phyloP scores from a whole-genome alignment of 2,797 vertebrate species.

The Arnoldichthys spilopterus region DNA sequence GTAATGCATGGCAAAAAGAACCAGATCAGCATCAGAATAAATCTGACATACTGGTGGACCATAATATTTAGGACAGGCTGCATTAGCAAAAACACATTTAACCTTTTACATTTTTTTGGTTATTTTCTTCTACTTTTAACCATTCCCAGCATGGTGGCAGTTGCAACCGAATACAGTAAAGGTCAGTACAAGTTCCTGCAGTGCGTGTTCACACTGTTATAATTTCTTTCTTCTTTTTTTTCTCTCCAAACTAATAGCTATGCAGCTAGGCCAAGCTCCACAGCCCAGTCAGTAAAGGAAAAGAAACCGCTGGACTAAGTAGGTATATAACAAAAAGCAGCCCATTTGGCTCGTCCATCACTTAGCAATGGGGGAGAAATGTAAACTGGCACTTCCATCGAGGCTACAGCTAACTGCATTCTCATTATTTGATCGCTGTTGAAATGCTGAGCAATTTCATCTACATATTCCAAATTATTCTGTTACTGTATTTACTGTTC shows the following conservation, averaged over 20 bases:
- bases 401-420: not conserved
- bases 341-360: not conserved
- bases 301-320: not conserved
- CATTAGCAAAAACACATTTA: not conserved
- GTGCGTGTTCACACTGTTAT: no score
- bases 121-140: not conserved
- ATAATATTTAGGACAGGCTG: not conserved
- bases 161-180: not conserved
- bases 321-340: not conserved
- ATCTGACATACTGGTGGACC: not conserved
- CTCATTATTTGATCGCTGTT: not conserved
- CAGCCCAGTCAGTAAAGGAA: not conserved
- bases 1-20: not conserved
- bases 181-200: not conserved
- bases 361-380: not conserved
- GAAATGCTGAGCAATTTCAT: not conserved
- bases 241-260: no score
- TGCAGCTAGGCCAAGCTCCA: not conserved
- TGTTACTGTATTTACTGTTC: no score
- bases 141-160: not conserved
- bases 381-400: not conserved
- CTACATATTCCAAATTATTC: not conserved
- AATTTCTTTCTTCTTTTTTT: no score
- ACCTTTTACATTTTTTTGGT: not conserved
- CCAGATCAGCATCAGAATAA: not conserved